A percentile compares a stretch with the other conserved stretches of the same genome.
These are phyloP conservation scores for Carterocephalus palaemon DNA, from an alignment of 2,888 invertebrate species.

Conservation along the genomic window DNA sequence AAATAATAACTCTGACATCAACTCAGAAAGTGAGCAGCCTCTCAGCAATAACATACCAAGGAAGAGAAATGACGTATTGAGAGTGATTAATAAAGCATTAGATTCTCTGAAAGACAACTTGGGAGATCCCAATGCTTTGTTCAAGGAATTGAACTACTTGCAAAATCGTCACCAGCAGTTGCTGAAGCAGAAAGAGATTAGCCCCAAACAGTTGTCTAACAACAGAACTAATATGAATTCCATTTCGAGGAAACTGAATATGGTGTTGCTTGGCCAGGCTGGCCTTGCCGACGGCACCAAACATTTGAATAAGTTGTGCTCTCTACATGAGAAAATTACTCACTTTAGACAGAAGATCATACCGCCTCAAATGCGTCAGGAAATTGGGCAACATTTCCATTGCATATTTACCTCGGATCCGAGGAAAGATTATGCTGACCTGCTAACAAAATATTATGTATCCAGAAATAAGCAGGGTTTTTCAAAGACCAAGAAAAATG, in stretches of 20 bases:
- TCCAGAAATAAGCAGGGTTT: constrained; percentile 31
- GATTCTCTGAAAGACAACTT: constrained; percentile 60
- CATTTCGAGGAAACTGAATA: constrained; percentile 73
- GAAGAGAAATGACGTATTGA: constrained; percentile 51
- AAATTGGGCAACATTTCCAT: constrained; percentile 73
- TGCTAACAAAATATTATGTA: constrained; percentile 51
- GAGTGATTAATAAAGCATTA: constrained; percentile 53
- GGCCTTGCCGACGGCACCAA: constrained; percentile 73
- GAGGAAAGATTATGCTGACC: constrained; percentile 59
- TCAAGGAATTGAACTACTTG: constrained; percentile 60
- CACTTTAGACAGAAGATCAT: constrained; percentile 51
- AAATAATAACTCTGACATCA: constrained; percentile 26
- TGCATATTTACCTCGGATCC: constrained; percentile 70
- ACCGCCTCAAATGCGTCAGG: constrained; percentile 56
- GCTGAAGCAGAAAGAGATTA: constrained; percentile 53
- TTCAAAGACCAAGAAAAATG: constrained; percentile 41
- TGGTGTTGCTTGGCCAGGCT: constrained; percentile 79
- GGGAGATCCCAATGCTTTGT: constrained; percentile 72
- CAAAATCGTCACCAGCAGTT: constrained; percentile 66
- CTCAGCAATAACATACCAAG: constrained; percentile 50
- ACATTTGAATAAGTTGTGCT: constrained; percentile 64
- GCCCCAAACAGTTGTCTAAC: constrained; percentile 48
- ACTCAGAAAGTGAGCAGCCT: constrained; percentile 34
- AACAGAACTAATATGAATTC: constrained; percentile 63
- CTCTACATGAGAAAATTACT: constrained; percentile 53